Conservation (phyloP, 2,113 vertebrate species). For the Bathybates hornii region DNA sequence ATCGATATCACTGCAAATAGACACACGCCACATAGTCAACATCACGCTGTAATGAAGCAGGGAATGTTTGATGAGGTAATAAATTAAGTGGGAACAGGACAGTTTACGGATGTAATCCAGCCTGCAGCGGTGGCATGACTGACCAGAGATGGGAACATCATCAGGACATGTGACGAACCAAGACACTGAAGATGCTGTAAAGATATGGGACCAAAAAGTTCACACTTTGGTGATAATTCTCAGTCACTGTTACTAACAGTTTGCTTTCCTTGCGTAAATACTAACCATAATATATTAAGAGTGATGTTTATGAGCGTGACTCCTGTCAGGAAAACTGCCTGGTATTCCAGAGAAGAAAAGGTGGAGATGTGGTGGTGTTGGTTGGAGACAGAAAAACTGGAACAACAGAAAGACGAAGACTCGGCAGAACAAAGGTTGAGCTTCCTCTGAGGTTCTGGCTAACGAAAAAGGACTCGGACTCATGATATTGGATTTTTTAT, state of each 20-base stretch:
- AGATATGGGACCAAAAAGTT: neutral
- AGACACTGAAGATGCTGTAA: neutral
- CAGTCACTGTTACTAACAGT: neutral
- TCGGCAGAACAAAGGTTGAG: neutral
- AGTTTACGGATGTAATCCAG: neutral
- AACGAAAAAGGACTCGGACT: neutral
- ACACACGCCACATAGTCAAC: fast-evolving
- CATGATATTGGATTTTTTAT: neutral
- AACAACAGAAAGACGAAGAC: neutral
- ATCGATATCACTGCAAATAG: neutral
- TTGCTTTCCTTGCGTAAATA: neutral
- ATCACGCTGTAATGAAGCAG: neutral
- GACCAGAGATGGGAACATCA: neutral
- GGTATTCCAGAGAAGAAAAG: neutral
- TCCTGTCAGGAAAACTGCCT: neutral
- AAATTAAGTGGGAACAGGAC: neutral
- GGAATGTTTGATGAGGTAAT: neutral
- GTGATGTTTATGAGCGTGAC: neutral
- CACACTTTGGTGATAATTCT: neutral
- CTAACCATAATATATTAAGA: neutral
- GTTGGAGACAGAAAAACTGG: neutral
- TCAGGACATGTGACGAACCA: neutral
- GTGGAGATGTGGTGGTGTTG: neutral
- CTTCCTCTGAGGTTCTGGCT: neutral
- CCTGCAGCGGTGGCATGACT: neutral